Base-by-base conservation (phyloP, 2,797 vertebrate species). In the Brachymystax lenok region DNA sequence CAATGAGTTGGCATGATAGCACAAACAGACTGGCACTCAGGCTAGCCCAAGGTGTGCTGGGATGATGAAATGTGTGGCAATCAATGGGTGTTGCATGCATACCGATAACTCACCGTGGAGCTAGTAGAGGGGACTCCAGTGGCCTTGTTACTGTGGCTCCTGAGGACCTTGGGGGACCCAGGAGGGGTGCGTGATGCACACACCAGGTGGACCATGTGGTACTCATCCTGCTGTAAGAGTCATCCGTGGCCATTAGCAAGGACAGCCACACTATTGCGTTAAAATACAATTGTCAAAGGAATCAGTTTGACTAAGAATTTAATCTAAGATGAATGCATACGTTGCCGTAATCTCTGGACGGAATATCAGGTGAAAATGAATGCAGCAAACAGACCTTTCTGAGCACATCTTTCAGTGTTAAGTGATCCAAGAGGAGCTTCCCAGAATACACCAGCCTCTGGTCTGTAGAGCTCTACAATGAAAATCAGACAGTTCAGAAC, bases 201-300 rank as follows among this genome's bases (percentile, higher is more conserved):
- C 28, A 99, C 97, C 90, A 99, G 95, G 86, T 99, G 97, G 92
- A 99, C 95, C 97, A 98, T 98, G 80, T 99, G 97, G 92, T 97
- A 98, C 68, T 97, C 97, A 82, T 99, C 97, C 93, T 99, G 97
- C 97, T 99, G 93, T 73, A 59, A 85, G 86, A 74, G 73, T 21
- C 69, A 84, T 46, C 0, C 33, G 68, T 72, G 66, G 50, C 79
- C 52, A 79, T 85, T 77, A 88, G 73, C 52, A 80, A 77, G 82
- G 66, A 82, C 1, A 77, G 61, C 30, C 6, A 66, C 30, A 74
- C 73, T 66, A 64, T 21, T 70, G 59, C 76, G 28, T 51, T 33
- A 28, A 52, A 71, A 8, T 35, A 69, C 12, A 33, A 69, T 17
- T 17, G 33, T 35, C 7, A 33, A 5, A 16, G 17, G 16, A 56